These are phyloP conservation scores for Oscheius sp. DNA, from an alignment of 1,140 invertebrate species.

Conservation along the genomic window DNA sequence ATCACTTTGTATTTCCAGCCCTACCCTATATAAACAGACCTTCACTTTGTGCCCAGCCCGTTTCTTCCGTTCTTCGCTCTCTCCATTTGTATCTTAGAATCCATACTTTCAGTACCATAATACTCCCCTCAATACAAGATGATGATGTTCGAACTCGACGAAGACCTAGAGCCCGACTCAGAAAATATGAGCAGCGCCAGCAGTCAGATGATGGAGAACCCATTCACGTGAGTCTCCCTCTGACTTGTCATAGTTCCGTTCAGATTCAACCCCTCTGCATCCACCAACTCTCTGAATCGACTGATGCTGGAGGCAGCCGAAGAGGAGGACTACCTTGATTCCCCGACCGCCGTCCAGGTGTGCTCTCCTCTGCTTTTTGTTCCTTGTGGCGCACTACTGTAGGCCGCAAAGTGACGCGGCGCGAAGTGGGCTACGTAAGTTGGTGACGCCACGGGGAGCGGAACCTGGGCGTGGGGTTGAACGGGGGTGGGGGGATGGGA, in stretches of 20 bases:
- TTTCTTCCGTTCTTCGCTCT: too few species aligned
- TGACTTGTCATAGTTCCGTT: neutral
- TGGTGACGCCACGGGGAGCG: too few species aligned
- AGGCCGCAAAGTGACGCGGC: too few species aligned
- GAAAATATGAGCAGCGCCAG: neutral
- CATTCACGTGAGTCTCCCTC: neutral
- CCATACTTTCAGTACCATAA: slow-evolving; percentile 7
- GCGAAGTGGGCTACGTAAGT: too few species aligned
- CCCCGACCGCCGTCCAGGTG: neutral
- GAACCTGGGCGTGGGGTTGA: too few species aligned
- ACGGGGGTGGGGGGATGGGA: too few species aligned
- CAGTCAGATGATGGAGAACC: neutral
- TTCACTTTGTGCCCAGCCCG: too few species aligned
- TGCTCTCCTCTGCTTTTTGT: too few species aligned
- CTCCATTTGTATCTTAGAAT: too few species aligned
- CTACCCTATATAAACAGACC: neutral
- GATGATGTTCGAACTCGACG: slow-evolving; percentile 3
- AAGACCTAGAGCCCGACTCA: slow-evolving; percentile 7
- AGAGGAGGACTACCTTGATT: neutral
- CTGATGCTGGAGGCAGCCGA: neutral
- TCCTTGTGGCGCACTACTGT: too few species aligned
- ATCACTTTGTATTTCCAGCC: neutral
- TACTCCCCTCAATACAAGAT: neutral
- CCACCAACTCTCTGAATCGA: neutral
- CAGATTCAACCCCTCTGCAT: neutral